Base-by-base conservation (phyloP, 2,113 vertebrate species). In the Glaucomys volans region DNA sequence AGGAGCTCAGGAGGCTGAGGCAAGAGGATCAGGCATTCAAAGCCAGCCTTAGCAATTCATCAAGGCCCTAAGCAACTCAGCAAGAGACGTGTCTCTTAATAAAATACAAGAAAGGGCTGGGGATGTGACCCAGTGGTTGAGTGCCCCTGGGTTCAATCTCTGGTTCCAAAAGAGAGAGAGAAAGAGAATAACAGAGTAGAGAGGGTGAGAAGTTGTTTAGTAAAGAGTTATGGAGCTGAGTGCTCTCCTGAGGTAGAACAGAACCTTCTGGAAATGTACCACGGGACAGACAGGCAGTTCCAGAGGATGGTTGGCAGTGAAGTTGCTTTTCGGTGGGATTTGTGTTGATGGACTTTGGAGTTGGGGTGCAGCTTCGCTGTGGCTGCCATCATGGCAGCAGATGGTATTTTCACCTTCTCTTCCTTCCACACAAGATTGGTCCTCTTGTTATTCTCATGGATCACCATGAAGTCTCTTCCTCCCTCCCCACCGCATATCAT, bases 191-290 rank as follows among this genome's bases (percentile, higher is more conserved):
- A 62, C 24, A 50, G 30, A 50, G 18, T 80, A 24, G 90, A 72
- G 64, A 92, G 83, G 66, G 4, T 37, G 83, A 81, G 69, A 42
- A 44, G 40, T 85, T 66, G 9, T 77, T 82, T 93, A 32, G 67
- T 66, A 24, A 74, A 64, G 76, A 93, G 42, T 59, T 35, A n/a
- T n/a, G 35, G 80, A 90, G 37, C 59, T 24, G 32, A 40, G 37
- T 35, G 9, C 32, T 57, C 42, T 76, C 20, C 5, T 47, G 42
- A 42, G 6, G 20, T 30, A 62, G 52, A n/a, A 79, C 12, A 87
- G 87, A 96, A 20, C 26, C 76, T 64, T 84, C 75, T 30, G 10
- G 82, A 28, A 50, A 1, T 37, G 47, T 16, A 5, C 20, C 37
- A 4, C 8, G 1, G 37, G 52, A 4, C 28, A 20, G 10, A 40